Evolutionary conservation across 2,888 invertebrate species (phyloP).

Genomic region (Pycnomerus fuliginosus): DNA sequence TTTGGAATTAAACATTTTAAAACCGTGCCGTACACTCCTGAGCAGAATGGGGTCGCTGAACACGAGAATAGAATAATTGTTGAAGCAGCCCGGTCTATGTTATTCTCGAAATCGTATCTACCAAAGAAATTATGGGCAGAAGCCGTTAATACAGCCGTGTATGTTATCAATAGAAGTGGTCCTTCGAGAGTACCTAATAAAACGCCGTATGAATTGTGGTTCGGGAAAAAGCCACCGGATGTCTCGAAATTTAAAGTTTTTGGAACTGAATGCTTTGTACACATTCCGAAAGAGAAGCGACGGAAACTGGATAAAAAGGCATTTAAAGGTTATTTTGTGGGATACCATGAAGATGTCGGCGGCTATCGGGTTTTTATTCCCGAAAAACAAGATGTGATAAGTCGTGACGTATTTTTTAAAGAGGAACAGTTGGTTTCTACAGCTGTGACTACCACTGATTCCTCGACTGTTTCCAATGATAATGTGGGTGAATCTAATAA

Average conservation of each 20-base stretch:
- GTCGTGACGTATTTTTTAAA: constrained; percentile 15
- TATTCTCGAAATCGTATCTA: constrained; percentile 17
- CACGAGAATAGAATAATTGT: constrained; percentile 18
- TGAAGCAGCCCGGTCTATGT: constrained; percentile 23
- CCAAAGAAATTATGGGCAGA: constrained; percentile 12
- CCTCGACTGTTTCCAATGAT: not conserved
- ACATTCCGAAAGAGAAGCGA: constrained; percentile 28
- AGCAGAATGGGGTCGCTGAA: constrained; percentile 19
- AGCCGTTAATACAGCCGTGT: constrained; percentile 22
- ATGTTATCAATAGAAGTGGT: constrained; percentile 24
- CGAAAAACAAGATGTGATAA: constrained; percentile 9
- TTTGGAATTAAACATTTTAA: constrained; percentile 24
- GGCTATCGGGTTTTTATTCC: constrained; percentile 17
- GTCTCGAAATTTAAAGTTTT: too few species aligned
- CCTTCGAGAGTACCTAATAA: constrained; percentile 15
- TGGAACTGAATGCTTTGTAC: too few species aligned
- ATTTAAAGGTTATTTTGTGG: constrained; percentile 15
- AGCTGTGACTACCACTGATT: not conserved
- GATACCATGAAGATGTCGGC: constrained; percentile 18
- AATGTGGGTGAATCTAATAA: not conserved
- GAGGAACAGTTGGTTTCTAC: not conserved
- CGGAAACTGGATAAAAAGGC: constrained; percentile 23
- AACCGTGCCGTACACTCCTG: constrained; percentile 17
- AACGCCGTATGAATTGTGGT: constrained; percentile 19
- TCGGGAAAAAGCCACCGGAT: too few species aligned